Conservation (phyloP, 2,797 vertebrate species). For the Myotis findleyi region DNA sequence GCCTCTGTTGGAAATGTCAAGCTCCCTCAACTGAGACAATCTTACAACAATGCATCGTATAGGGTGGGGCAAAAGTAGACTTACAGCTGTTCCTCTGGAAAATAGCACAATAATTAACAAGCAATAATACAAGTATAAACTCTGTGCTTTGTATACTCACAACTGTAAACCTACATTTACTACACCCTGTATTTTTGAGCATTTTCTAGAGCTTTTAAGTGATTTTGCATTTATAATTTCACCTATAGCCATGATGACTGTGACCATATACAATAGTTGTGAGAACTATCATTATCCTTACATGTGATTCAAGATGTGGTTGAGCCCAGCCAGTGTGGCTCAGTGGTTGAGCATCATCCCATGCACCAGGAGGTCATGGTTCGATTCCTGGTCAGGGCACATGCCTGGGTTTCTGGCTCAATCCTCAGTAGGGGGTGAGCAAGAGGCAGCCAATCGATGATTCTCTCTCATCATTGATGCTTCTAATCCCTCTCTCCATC, state of each 20-base stretch:
- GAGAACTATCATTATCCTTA: slow-evolving; percentile 19
- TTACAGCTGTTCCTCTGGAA: neutral
- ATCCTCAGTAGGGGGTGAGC: no score
- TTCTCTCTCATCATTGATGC: no score
- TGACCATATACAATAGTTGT: neutral
- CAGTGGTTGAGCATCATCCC: no score
- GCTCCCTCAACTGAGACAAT: neutral
- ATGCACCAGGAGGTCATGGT: no score
- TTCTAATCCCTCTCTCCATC: no score
- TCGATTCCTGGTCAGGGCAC: no score
- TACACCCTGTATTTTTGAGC: neutral
- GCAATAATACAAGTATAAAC: neutral
- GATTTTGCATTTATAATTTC: slow-evolving; percentile 2
- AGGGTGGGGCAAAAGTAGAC: neutral
- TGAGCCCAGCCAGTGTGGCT: neutral
- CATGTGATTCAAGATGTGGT: neutral
- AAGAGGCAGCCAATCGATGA: no score
- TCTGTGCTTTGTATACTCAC: neutral
- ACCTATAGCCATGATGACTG: neutral
- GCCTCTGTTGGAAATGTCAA: neutral
- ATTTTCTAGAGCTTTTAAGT: slow-evolving; percentile 12
- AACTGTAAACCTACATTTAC: neutral
- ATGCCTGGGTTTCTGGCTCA: no score
- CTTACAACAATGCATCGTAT: neutral
- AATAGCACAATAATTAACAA: neutral